Conservation (phyloP, 2,797 vertebrate species). For the Chromis chromis region DNA sequence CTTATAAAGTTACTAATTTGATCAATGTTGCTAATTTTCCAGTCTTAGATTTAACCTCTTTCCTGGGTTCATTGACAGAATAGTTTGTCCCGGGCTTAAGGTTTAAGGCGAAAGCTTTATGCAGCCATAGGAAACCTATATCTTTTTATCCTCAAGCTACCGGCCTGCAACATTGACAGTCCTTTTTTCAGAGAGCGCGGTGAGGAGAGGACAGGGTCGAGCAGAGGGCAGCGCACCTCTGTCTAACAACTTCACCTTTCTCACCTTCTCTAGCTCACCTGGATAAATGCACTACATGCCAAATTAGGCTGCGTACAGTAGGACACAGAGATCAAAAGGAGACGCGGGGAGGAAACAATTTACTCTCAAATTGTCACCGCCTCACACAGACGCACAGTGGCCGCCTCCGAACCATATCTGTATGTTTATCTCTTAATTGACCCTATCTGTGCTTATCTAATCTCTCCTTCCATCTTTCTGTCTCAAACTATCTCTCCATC, state of each 20-base stretch:
- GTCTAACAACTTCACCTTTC: slow-evolving; percentile 80
- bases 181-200: slow-evolving; percentile 43
- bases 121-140: slow-evolving; percentile 41
- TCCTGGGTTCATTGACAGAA: slow-evolving; percentile 30
- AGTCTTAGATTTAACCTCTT: slow-evolving; percentile 21
- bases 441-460: slow-evolving; percentile 85
- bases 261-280: slow-evolving; percentile 72
- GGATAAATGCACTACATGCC: slow-evolving; percentile 73
- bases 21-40: slow-evolving; percentile 30
- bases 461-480: slow-evolving; percentile 80
- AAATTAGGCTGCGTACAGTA: slow-evolving; percentile 63
- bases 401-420: slow-evolving; percentile 59
- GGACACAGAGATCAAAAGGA: slow-evolving; percentile 57
- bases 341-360: slow-evolving; percentile 63
- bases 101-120: slow-evolving; percentile 2
- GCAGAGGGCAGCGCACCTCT: slow-evolving; percentile 72
- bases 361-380: slow-evolving; percentile 51
- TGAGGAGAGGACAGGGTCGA: slow-evolving; percentile 65
- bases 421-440: slow-evolving; percentile 85
- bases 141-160: slow-evolving; percentile 15
- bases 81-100: slow-evolving; percentile 27
- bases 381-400: slow-evolving; percentile 30
- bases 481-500: slow-evolving; percentile 79
- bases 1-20: slow-evolving; percentile 11
- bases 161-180: slow-evolving; percentile 45